These are phyloP conservation scores for Pissodes strobi DNA, from an alignment of 1,140 invertebrate genomes.

Conservation along the genomic window DNA sequence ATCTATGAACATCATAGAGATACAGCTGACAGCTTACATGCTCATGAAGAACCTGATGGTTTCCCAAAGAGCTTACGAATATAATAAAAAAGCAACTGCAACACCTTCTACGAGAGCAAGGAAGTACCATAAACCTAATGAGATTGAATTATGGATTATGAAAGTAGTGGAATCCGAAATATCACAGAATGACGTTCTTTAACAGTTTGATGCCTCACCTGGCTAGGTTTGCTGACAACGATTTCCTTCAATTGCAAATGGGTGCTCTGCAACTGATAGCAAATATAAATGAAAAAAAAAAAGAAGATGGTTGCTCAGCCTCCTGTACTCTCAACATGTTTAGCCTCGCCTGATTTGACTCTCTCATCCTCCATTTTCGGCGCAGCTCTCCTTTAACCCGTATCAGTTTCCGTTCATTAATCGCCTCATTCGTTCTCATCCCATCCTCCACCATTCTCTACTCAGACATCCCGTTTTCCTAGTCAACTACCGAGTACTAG, in stretches of 20 bases:
- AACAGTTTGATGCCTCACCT: neutral
- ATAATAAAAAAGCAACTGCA: no score
- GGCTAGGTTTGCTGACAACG: neutral
- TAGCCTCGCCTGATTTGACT: neutral
- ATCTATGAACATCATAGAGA: no score
- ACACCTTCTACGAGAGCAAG: no score
- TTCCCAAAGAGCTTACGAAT: no score
- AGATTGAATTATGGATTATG: no score
- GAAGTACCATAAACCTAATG: no score
- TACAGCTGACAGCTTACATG: no score
- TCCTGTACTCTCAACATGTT: neutral
- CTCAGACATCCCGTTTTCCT: no score
- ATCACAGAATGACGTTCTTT: neutral
- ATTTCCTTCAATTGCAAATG: neutral
- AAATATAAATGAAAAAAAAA: neutral
- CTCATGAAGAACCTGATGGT: no score
- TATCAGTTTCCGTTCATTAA: neutral
- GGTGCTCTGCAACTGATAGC: neutral
- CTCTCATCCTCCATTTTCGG: neutral
- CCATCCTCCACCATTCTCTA: neutral
- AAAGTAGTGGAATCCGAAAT: no score
- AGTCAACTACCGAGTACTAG: no score
- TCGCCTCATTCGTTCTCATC: neutral
- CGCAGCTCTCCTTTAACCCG: neutral
- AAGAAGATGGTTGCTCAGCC: neutral